Conservation (phyloP, 2,797 vertebrate species). For the Chloroceryle amazona region DNA sequence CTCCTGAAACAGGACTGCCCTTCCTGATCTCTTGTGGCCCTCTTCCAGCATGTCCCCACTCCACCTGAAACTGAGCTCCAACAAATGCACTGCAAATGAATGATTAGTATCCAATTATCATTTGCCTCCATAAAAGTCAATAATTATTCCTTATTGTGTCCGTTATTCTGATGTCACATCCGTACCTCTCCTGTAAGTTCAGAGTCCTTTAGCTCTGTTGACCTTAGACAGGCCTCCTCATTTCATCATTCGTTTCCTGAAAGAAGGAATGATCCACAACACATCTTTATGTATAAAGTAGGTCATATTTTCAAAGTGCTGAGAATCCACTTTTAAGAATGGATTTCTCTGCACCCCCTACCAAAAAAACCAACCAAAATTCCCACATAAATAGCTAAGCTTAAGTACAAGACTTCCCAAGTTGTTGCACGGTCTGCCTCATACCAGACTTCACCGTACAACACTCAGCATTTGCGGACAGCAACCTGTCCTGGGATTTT, state of each 20-base stretch:
- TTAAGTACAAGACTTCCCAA: neutral
- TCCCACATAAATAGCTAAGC: neutral
- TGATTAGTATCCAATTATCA: neutral
- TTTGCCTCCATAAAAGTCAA: neutral
- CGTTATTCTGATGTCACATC: neutral
- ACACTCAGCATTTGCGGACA: accelerated
- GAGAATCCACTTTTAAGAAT: neutral
- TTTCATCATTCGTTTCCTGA: neutral
- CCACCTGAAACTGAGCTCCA: neutral
- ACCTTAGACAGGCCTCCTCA: neutral
- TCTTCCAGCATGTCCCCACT: neutral
- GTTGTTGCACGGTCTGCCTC: neutral
- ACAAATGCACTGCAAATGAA: neutral
- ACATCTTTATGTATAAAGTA: neutral
- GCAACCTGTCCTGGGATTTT: neutral
- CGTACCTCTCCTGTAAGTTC: neutral
- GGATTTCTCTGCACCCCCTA: accelerated
- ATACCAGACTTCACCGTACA: neutral
- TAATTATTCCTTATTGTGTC: neutral
- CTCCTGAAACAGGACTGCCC: neutral
- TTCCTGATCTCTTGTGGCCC: neutral
- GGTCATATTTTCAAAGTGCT: neutral
- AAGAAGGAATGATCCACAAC: neutral
- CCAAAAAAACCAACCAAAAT: neutral
- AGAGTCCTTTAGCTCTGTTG: neutral